Base-by-base conservation (phyloP, 2,113 vertebrate genomes). In the Boulengeromyrus knoepffleri region DNA sequence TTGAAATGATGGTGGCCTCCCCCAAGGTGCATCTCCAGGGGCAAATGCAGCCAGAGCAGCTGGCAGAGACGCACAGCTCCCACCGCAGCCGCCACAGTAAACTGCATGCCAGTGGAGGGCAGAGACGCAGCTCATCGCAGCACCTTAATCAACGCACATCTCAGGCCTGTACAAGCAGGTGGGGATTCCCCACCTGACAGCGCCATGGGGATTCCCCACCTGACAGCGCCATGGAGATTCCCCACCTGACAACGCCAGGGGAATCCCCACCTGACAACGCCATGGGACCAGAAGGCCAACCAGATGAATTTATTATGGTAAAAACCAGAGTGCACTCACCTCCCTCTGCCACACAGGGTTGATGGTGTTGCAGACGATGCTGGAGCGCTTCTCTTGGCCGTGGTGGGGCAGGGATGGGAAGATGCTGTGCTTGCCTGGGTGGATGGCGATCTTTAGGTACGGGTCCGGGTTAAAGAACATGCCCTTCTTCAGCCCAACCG, bases 401-500 rank as follows among this genome's bases (percentile, higher is more conserved):
- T 97, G 97, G 90, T 97, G 97, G 90, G 97, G 96, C 89, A 97
- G 96, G 0, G 97, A 96, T 4, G 97, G 97, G 91, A 97, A 97
- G 93, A 97, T 97, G 94, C 97, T 97, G 12, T 97, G 97, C 50
- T 97, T 97, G 89, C 97, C 97, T 27, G 97, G 97, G 91, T 97
- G 97, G 91, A 97, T 97, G 83, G 97, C 97, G 92, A 97, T 97
- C 95, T 97, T 97, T 93, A 97, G 94, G 85, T 97, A 97, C 86
- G 97, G 97, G 88, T 97, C 97, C 50, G 97, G 97, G 92, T 97
- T 97, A 93, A 97, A 97, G 93, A 97, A 97, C 97, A 97, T 97
- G 47, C 97, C 97, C 93, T 97, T 97, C 95, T 97, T 97, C 92
- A 97, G 93, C 53, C 97, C 97, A 92, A 96, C 95, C 89, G 97